A percentile compares a stretch with the other conserved stretches of the same genome.
These are phyloP conservation scores for Idaea straminata DNA, from an alignment of 2,888 invertebrate species.

Conservation along the genomic window DNA sequence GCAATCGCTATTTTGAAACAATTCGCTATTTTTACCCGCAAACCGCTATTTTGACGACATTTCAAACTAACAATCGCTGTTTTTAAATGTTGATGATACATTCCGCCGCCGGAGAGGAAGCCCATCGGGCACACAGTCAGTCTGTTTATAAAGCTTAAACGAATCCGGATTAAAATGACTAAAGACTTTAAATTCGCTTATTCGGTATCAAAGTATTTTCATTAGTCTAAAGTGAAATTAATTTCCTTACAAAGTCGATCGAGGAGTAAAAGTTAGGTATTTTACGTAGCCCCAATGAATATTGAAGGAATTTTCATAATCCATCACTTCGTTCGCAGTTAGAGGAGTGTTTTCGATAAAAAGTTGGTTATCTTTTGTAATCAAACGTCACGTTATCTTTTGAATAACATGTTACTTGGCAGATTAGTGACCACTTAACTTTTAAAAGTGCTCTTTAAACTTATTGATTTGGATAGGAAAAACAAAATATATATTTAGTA, in stretches of 20 bases:
- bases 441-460: no score
- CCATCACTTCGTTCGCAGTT: conserved; percentile 51
- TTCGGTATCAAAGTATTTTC: conserved; percentile 69
- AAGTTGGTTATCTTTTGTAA: conserved; percentile 24
- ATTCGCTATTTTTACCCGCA: no score
- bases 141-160: no score
- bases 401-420: conserved; percentile 3
- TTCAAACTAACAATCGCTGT: no score
- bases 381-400: conserved; percentile 12
- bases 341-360: conserved; percentile 28
- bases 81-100: no score
- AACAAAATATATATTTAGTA: no score
- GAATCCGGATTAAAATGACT: no score
- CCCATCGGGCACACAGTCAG: no score
- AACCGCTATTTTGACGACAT: no score
- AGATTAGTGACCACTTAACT: not conserved
- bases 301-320: conserved; percentile 73
- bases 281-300: conserved; percentile 45
- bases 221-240: conserved; percentile 72
- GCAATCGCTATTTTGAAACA: no score
- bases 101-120: no score
- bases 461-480: no score
- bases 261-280: conserved; percentile 54
- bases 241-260: conserved; percentile 61
- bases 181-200: conserved; percentile 43